These are phyloP conservation scores for Parotocinclus haroldoi DNA, from an alignment of 2,797 vertebrate genomes.

Conservation along the genomic window DNA sequence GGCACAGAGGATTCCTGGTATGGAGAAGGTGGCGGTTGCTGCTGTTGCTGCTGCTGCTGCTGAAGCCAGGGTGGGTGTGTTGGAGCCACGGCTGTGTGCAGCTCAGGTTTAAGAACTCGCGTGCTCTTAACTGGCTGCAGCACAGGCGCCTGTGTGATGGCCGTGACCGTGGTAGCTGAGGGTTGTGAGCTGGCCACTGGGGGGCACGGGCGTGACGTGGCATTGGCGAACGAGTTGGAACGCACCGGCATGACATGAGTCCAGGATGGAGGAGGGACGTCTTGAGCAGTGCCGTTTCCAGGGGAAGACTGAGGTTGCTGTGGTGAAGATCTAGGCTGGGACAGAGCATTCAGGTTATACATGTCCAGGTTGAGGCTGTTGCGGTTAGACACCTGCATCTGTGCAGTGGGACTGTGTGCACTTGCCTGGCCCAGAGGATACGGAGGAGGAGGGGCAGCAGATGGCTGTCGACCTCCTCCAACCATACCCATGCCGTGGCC, in stretches of 20 bases:
- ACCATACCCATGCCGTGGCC: constrained; percentile 62
- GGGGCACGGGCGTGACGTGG: constrained; percentile 68
- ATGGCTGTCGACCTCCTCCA: constrained; percentile 73
- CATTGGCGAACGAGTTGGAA: constrained; percentile 93
- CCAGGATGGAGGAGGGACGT: constrained; percentile 81
- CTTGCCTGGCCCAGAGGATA: constrained; percentile 82
- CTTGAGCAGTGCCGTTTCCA: constrained; percentile 76
- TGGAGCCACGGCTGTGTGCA: constrained; percentile 93
- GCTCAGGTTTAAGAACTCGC: constrained; percentile 89
- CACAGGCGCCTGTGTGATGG: constrained; percentile 92
- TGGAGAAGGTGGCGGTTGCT: constrained; percentile 56
- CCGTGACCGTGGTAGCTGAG: constrained; percentile 90
- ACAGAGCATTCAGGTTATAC: constrained; percentile 75
- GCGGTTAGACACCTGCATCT: constrained; percentile 85
- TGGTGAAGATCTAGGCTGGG: constrained; percentile 81
- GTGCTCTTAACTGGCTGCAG: constrained; percentile 94
- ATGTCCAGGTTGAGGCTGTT: constrained; percentile 93
- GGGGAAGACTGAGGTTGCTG: constrained; percentile 75
- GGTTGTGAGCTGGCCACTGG: constrained; percentile 81
- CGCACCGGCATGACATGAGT: constrained; percentile 80
- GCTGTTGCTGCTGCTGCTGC: constrained; percentile 70
- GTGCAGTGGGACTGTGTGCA: constrained; percentile 84
- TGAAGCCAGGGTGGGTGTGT: constrained; percentile 91
- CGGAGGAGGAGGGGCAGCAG: constrained; percentile 81
- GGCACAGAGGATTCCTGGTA: constrained; percentile 74